Conservation (phyloP, 2,113 vertebrate genomes). For the Noctilio leporinus region DNA sequence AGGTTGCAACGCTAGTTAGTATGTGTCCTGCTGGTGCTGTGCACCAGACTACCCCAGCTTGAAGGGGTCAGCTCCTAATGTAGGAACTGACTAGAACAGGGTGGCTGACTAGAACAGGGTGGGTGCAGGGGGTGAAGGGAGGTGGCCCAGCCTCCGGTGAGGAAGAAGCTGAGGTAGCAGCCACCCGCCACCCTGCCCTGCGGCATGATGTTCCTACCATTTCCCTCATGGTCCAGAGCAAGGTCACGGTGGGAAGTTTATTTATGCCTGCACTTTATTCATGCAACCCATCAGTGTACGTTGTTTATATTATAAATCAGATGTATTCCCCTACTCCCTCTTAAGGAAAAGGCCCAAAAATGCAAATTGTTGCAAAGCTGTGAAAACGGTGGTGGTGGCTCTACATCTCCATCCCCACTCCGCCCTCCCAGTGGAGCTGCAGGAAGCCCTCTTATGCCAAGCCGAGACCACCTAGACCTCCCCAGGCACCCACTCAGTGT, state of each 20-base stretch:
- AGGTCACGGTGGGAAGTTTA: conserved; percentile 30
- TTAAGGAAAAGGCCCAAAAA: conserved; percentile 52
- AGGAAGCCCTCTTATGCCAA: neutral
- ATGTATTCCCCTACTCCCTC: conserved; percentile 51
- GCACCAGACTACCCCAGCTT: neutral
- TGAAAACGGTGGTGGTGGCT: neutral
- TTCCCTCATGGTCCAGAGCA: neutral
- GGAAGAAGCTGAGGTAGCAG: neutral
- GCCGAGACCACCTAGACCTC: neutral
- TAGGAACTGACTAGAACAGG: neutral
- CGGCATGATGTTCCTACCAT: neutral
- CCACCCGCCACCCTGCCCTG: neutral
- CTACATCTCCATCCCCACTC: neutral
- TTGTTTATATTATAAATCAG: conserved; percentile 66
- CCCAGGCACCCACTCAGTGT: neutral
- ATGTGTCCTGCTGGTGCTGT: neutral
- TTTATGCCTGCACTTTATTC: conserved; percentile 60
- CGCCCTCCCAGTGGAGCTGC: neutral
- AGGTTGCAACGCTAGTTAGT: neutral
- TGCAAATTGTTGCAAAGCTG: conserved; percentile 39
- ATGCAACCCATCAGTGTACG: conserved; percentile 61
- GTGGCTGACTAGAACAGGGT: too few species aligned
- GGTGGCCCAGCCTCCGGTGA: neutral
- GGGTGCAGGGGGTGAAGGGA: neutral
- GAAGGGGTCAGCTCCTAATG: neutral